phyloP scores from a whole-genome alignment of 2,113 vertebrate species.

The Poeciliopsis retropinna region DNA sequence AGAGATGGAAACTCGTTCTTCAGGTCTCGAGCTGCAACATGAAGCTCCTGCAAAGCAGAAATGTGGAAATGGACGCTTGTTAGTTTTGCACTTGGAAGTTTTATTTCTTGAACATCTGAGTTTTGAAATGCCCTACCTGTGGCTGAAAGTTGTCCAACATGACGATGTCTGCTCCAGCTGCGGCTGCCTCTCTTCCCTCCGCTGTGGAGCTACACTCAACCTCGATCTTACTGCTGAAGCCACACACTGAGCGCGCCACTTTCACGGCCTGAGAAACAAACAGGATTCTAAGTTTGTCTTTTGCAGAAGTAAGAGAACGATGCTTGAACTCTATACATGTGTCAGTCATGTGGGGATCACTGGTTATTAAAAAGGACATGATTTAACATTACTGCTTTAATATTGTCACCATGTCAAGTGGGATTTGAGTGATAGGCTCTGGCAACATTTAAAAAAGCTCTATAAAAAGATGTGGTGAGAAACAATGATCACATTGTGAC shows the following conservation, averaged over 20 bases:
- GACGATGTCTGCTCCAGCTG: conserved; percentile 81
- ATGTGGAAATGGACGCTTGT: no score
- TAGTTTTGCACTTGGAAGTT: no score
- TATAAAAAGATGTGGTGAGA: neutral
- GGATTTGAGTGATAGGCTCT: neutral
- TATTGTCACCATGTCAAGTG: no score
- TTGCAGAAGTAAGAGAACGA: neutral
- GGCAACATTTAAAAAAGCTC: neutral
- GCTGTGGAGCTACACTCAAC: conserved; percentile 81
- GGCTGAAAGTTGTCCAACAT: conserved; percentile 86
- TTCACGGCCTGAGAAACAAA: conserved; percentile 70
- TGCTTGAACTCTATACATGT: neutral
- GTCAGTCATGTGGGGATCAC: neutral
- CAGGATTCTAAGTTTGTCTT: neutral
- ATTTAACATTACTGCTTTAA: neutral
- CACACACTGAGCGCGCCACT: conserved; percentile 65
- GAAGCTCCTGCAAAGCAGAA: conserved; percentile 73
- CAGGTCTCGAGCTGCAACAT: conserved; percentile 67
- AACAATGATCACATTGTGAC: neutral
- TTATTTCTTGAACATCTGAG: neutral
- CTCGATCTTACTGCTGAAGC: conserved; percentile 84
- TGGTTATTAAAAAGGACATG: neutral
- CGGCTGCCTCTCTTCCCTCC: conserved; percentile 76
- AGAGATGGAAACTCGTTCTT: conserved; percentile 77
- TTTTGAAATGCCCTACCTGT: conserved; percentile 68